Percentiles rank a stretch among this genome's conserved stretches.
These are phyloP conservation scores for Hippocampus barbouri DNA, from an alignment of 2,113 vertebrate species.

Conservation along the genomic window DNA sequence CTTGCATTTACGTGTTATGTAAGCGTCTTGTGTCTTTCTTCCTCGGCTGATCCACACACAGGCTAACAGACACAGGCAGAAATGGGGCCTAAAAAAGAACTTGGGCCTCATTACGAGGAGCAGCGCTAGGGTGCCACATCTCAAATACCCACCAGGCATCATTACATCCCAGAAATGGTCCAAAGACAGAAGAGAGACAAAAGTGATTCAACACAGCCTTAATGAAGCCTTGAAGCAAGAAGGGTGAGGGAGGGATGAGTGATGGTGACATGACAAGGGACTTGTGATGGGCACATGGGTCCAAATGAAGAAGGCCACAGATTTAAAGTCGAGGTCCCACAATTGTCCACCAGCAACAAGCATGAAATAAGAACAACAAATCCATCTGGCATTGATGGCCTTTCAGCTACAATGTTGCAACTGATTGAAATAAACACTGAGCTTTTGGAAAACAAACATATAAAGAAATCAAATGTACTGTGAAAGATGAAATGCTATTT, in stretches of 20 bases:
- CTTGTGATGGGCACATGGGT: slow-evolving; percentile 30
- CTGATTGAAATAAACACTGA: slow-evolving; percentile 7
- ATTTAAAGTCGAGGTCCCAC: slow-evolving; percentile 4
- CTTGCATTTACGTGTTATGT: slow-evolving; percentile 20
- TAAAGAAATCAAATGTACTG: neutral
- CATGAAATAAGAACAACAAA: slow-evolving; percentile 18
- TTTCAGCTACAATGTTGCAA: neutral
- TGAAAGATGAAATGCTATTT: slow-evolving; percentile 10
- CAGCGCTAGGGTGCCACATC: slow-evolving; percentile 48
- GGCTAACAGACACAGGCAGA: slow-evolving; percentile 21
- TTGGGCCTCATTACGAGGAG: slow-evolving; percentile 52
- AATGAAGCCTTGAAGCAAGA: slow-evolving; percentile 61
- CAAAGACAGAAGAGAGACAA: slow-evolving; percentile 56
- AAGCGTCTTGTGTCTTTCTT: slow-evolving; percentile 29
- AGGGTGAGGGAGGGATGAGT: slow-evolving; percentile 26
- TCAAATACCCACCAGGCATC: slow-evolving; percentile 67
- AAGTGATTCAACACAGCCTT: slow-evolving; percentile 56
- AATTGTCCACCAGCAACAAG: neutral
- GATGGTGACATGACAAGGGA: slow-evolving; percentile 38
- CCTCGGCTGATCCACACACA: slow-evolving; percentile 15
- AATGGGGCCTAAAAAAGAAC: slow-evolving; percentile 49
- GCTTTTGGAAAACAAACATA: slow-evolving; percentile 1
- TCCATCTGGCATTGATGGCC: slow-evolving; percentile 7
- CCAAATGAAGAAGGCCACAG: slow-evolving; percentile 26
- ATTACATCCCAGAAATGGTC: slow-evolving; percentile 62